Evolutionary conservation across 2,113 vertebrate genomes (phyloP).

Genomic region (Podocnemis expansa): DNA sequence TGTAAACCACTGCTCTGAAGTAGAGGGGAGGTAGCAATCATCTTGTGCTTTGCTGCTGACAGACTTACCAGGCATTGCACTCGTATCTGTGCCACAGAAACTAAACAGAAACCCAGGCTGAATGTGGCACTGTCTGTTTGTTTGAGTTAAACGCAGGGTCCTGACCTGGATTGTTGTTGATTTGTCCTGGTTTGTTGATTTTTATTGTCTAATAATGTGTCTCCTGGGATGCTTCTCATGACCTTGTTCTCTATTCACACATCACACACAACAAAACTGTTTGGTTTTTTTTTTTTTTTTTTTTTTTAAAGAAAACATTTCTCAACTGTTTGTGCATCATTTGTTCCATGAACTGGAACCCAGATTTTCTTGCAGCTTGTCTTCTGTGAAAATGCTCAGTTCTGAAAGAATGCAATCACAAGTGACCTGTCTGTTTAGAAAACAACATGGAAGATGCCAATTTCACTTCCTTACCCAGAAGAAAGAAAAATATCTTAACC

Average conservation of each 20-base stretch:
- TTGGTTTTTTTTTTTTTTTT: too few species aligned
- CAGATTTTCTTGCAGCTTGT: constrained; percentile 6
- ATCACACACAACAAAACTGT: constrained; percentile 19
- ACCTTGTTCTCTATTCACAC: background rate
- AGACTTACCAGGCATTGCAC: background rate
- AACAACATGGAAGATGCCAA: constrained; percentile 18
- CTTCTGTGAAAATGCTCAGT: constrained; percentile 12
- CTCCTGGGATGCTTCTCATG: constrained; percentile 6
- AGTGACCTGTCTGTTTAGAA: constrained; percentile 7
- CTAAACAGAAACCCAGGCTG: background rate
- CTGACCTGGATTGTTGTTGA: background rate
- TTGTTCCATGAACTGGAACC: constrained; percentile 18
- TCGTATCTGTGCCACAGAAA: background rate
- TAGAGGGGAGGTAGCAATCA: background rate
- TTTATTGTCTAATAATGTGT: constrained; percentile 11
- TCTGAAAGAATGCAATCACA: constrained; percentile 35
- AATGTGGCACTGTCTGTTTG: background rate
- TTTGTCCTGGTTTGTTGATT: background rate
- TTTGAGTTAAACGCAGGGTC: background rate
- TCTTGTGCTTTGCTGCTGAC: background rate
- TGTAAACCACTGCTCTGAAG: too few species aligned
- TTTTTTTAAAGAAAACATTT: constrained; percentile 2
- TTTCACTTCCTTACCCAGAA: constrained; percentile 37
- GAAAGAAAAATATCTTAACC: constrained; percentile 36
- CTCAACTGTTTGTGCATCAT: constrained; percentile 27